Percentiles rank a stretch among this genome's conserved stretches.
Evolutionary conservation across 2,113 vertebrate genomes (phyloP).

Genomic region (Reinhardtius hippoglossoides): DNA sequence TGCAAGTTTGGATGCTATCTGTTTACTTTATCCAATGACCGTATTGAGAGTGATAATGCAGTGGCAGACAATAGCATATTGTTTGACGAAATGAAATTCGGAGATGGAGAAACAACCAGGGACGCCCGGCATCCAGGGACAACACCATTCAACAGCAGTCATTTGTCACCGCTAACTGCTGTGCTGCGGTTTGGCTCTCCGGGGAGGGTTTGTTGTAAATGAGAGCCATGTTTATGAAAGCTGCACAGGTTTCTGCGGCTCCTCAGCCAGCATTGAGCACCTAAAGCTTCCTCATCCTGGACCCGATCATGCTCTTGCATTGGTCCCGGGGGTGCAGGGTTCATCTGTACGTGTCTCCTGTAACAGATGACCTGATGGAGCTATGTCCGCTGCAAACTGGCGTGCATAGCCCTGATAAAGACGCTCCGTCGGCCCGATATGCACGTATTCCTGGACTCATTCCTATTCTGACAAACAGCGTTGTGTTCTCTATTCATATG

Average conservation of each 20-base stretch:
- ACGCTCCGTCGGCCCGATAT: slow-evolving; percentile 4
- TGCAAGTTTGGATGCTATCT: slow-evolving; percentile 50
- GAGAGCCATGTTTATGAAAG: slow-evolving; percentile 68
- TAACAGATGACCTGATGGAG: slow-evolving; percentile 60
- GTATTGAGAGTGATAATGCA: slow-evolving; percentile 54
- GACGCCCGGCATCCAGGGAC: slow-evolving; percentile 47
- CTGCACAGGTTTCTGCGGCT: slow-evolving; percentile 44
- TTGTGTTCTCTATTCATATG: slow-evolving; percentile 44
- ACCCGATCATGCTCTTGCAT: slow-evolving; percentile 32
- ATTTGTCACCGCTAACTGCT: slow-evolving; percentile 74
- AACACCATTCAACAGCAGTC: slow-evolving; percentile 59
- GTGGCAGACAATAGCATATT: slow-evolving; percentile 64
- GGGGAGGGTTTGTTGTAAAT: slow-evolving; percentile 51
- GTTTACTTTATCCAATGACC: slow-evolving; percentile 60
- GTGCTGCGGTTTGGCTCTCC: slow-evolving; percentile 50
- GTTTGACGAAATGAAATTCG: slow-evolving; percentile 71
- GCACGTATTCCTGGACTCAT: slow-evolving; percentile 26
- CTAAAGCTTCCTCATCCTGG: slow-evolving; percentile 47
- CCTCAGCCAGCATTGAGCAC: slow-evolving; percentile 36
- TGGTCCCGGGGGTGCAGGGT: slow-evolving; percentile 30
- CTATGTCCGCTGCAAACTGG: slow-evolving; percentile 7
- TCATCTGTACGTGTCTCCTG: slow-evolving; percentile 41
- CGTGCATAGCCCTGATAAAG: slow-evolving; percentile 52
- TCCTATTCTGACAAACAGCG: slow-evolving; percentile 51
- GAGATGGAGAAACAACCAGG: slow-evolving; percentile 50